phyloP scores from a whole-genome alignment of 1,140 invertebrate species.

The Sweltsa coloradensis region DNA sequence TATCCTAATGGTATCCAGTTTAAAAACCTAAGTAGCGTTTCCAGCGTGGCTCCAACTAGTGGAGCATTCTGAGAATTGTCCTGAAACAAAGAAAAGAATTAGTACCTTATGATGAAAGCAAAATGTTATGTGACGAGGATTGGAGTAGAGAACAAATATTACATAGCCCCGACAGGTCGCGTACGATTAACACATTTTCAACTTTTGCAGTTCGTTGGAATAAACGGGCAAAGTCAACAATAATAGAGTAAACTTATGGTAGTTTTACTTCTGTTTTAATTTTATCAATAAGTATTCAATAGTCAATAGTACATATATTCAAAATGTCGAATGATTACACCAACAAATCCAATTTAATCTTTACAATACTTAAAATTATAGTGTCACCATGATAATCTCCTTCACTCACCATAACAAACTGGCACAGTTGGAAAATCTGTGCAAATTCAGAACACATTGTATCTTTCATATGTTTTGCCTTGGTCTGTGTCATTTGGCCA shows the following conservation, averaged over 20 bases:
- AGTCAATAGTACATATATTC: slow-evolving; percentile 2
- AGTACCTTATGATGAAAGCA: no score
- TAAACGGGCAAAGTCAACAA: no score
- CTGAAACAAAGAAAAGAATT: slow-evolving; percentile 28
- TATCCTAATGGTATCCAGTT: slow-evolving; percentile 99
- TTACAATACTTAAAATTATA: not conserved
- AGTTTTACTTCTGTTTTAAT: no score
- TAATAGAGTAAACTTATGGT: no score
- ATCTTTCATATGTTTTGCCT: slow-evolving; percentile 98
- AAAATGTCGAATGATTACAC: slow-evolving; percentile 9
- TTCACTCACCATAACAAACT: slow-evolving; percentile 76
- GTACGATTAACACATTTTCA: no score
- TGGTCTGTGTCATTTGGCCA: slow-evolving; percentile 96
- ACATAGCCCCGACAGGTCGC: no score
- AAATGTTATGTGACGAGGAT: no score
- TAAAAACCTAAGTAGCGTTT: slow-evolving; percentile 91
- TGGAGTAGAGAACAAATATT: no score
- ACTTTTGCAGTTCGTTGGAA: no score
- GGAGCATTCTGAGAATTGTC: slow-evolving; percentile 95
- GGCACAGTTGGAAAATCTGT: slow-evolving; percentile 94
- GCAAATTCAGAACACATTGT: slow-evolving; percentile 99
- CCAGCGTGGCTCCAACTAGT: slow-evolving; percentile 85
- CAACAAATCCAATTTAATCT: not conserved
- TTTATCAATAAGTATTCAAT: no score
- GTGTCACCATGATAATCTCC: not conserved